Base-by-base conservation (phyloP, 2,797 vertebrate genomes). In the Australoheros facetus region DNA sequence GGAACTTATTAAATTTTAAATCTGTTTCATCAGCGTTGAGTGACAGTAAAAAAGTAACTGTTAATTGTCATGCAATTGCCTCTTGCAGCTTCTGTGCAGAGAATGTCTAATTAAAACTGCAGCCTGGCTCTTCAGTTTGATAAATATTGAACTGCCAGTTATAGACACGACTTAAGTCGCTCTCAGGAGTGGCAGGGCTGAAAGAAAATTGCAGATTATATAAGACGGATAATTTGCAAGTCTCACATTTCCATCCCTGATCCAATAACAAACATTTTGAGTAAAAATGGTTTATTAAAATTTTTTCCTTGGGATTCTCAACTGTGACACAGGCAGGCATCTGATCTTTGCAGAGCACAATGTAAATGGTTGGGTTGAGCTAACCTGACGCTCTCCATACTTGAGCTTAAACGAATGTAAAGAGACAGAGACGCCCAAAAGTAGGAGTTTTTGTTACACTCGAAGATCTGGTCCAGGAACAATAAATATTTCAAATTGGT, bases 261-360 rank as follows among this genome's bases (percentile, higher is more conserved):
- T 93, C 89, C 81, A 54, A 81, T 83, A 62, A 90, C 85, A 93
- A 93, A 94, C 80, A 93, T 79, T 82, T 90, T 60, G 73, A 82
- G 86, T 85, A 80, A 85, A 92, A 90, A 82, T 56, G 34, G 58
- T 90, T 92, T 72, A 93, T 94, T 93, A 94, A 91, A 93, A 85
- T 54, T 75, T 70, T 56, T 42, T 66, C 19, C 30, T 30, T 3
- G 28, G 56, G 82, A 90, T 90, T 78, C 37, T 85, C 14, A 16
- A 28, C 48, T 71, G 51, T 84, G 80, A 80, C 78, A 84, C 54
- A 78, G 78, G 45, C 58, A 80, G 77, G 16, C 62, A 28, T 79
- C 73, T 89, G 87, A 92, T 94, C 89, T 93, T 89, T 94, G 87
- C 79, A 82, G 82, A 94, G 84, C 54, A 34, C 75, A 84, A 78